Conservation (phyloP, 2,888 invertebrate genomes). For the Hofmannophila pseudospretella region DNA sequence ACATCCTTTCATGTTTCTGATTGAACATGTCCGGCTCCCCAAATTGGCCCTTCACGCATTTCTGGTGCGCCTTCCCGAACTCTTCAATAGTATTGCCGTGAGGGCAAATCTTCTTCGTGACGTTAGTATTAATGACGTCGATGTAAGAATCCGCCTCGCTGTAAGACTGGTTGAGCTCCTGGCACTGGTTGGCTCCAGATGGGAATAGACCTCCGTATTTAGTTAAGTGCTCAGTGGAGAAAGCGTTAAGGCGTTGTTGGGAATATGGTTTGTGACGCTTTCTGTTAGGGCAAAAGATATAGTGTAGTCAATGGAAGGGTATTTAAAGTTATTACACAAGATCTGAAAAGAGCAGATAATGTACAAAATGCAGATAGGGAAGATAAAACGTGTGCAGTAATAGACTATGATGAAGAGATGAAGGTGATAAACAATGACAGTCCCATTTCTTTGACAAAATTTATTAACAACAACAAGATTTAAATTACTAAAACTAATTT, state of each 20-base stretch:
- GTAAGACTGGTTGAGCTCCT: conserved; percentile 68
- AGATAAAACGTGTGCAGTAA: not conserved
- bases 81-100: conserved; percentile 70
- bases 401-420: not conserved
- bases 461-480: conserved; percentile 7
- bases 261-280: conserved; percentile 74
- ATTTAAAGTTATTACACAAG: conserved; percentile 14
- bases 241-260: conserved; percentile 74
- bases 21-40: conserved; percentile 45
- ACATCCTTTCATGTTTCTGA: conserved; percentile 71
- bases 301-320: conserved; percentile 38
- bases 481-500: conserved; percentile 6
- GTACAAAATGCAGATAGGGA: not conserved
- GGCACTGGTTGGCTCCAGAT: conserved; percentile 67
- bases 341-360: conserved; percentile 1
- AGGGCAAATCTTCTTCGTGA: conserved; percentile 58
- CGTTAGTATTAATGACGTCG: conserved; percentile 60
- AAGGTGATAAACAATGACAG: conserved; percentile 1
- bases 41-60: conserved; percentile 65
- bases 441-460: conserved; percentile 3
- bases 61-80: conserved; percentile 72
- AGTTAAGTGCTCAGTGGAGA: conserved; percentile 71
- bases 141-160: conserved; percentile 71
- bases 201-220: conserved; percentile 72
- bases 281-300: conserved; percentile 69